Percentiles rank a stretch among this genome's conserved stretches.
Conservation (phyloP, 2,888 invertebrate genomes). For the Nemurella pictetii region DNA sequence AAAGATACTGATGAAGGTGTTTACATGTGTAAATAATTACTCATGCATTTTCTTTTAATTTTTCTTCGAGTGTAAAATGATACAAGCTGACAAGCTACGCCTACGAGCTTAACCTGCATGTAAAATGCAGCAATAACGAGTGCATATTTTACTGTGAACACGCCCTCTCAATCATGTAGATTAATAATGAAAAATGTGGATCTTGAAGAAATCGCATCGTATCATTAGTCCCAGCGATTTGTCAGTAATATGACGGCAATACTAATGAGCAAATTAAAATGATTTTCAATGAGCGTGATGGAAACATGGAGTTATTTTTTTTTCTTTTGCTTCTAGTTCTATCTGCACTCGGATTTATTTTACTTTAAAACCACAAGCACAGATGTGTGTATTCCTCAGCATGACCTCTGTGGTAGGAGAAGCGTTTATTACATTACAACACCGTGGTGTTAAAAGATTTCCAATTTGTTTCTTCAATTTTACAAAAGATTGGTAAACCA, state of each 20-base stretch:
- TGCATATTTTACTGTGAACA: neutral
- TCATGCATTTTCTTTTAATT: neutral
- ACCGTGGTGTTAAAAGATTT: neutral
- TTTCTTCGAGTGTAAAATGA: neutral
- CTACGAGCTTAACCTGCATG: neutral
- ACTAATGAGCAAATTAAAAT: neutral
- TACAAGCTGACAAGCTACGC: neutral
- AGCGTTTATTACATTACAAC: neutral
- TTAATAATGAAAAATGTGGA: neutral
- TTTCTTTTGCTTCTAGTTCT: neutral
- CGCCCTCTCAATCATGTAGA: neutral
- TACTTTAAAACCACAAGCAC: neutral
- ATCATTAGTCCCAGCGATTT: neutral
- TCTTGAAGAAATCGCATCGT: neutral
- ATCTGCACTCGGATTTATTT: neutral
- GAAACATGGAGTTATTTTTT: neutral
- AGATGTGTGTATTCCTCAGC: neutral
- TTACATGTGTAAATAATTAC: neutral
- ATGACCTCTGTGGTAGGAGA: neutral
- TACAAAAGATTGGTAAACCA: neutral
- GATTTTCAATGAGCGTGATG: neutral
- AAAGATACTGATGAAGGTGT: neutral
- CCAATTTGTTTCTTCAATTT: slow-evolving; percentile 2
- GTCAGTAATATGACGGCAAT: neutral
- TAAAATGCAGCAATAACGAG: neutral